These are phyloP conservation scores for Xiphorhynchus erythropygius DNA, from an alignment of 2,797 vertebrate genomes.

Conservation along the genomic window DNA sequence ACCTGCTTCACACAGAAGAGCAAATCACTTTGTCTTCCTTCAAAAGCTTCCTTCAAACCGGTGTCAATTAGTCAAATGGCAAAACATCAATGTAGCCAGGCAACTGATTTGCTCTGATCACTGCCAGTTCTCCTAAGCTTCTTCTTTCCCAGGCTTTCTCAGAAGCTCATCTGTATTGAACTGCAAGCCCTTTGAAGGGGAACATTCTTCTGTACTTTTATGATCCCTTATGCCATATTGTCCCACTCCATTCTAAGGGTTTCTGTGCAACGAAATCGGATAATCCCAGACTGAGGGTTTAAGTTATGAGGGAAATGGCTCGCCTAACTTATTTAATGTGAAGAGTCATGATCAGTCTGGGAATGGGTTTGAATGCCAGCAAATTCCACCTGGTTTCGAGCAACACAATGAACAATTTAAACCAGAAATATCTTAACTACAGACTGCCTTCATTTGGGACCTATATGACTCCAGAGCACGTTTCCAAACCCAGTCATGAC, in stretches of 20 bases:
- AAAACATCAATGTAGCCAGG: background rate
- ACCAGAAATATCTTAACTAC: background rate
- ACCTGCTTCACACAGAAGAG: background rate
- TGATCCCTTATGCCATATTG: background rate
- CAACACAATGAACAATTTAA: background rate
- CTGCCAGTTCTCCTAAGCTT: background rate
- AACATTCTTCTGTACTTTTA: background rate
- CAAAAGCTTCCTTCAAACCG: background rate
- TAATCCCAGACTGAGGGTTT: background rate
- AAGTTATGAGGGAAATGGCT: background rate
- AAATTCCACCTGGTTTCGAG: background rate
- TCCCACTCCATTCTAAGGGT: background rate
- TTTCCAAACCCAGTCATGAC: background rate
- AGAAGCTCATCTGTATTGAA: background rate
- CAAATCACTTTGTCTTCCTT: background rate
- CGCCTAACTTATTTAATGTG: background rate
- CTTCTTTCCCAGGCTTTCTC: background rate
- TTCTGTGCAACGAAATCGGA: background rate
- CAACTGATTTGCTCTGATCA: background rate
- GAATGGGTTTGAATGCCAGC: background rate
- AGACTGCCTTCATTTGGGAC: background rate
- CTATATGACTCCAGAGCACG: background rate
- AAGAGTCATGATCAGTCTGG: background rate
- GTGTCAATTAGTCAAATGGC: background rate
- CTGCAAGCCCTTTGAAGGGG: background rate